Conservation (phyloP, 2,888 invertebrate genomes). For the Magallana nippona region DNA sequence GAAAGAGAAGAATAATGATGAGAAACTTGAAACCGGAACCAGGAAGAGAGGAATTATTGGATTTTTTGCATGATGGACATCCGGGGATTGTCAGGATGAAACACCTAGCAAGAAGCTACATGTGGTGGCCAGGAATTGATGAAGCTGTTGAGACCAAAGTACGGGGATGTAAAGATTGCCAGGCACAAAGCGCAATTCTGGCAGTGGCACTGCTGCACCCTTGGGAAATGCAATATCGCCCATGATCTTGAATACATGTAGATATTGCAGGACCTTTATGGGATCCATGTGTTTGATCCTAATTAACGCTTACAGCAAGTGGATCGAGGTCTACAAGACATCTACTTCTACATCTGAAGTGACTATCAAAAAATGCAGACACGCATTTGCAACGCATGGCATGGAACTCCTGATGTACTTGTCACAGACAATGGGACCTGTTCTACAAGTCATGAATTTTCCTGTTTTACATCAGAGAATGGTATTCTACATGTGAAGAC, state of each 20-base stretch:
- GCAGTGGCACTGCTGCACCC: conserved; percentile 60
- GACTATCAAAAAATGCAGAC: conserved; percentile 49
- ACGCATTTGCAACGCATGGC: too few species aligned
- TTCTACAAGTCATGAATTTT: conserved; percentile 58
- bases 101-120: too few species aligned
- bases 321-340: conserved; percentile 52
- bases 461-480: conserved; percentile 50
- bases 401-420: conserved; percentile 54
- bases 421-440: conserved; percentile 61
- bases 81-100: conserved; percentile 39
- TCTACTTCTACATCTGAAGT: conserved; percentile 46
- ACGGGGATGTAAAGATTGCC: conserved; percentile 53
- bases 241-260: conserved; percentile 62
- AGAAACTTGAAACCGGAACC: conserved; percentile 25
- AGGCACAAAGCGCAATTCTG: conserved; percentile 50
- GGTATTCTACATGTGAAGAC: conserved; percentile 53
- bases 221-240: conserved; percentile 62
- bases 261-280: conserved; percentile 65
- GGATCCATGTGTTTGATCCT: conserved; percentile 56
- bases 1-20: conserved; percentile 9
- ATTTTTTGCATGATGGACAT: conserved; percentile 48
- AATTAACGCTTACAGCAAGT: conserved; percentile 61
- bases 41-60: conserved; percentile 29
- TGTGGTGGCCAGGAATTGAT: too few species aligned
- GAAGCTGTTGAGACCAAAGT: conserved; percentile 48